These are phyloP conservation scores for Neomicropteryx cornuta DNA, from an alignment of 1,140 invertebrate genomes.

Conservation along the genomic window DNA sequence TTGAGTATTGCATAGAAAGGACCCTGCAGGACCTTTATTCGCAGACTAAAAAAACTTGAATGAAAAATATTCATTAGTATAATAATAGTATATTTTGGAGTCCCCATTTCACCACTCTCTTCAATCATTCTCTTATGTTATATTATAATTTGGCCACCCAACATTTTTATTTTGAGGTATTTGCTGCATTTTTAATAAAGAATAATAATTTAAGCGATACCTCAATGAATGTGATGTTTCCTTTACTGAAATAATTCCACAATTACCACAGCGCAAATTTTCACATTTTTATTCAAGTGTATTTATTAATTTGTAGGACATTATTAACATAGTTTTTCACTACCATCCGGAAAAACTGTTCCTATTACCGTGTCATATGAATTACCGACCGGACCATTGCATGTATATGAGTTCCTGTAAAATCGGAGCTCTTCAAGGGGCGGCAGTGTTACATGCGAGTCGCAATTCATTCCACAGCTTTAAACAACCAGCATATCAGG, in stretches of 20 bases:
- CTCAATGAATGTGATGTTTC: not conserved
- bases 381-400: conserved; percentile 90
- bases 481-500: conserved; percentile 79
- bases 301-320: conserved; percentile 50
- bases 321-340: conserved; percentile 93
- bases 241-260: not conserved
- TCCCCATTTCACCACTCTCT: no score
- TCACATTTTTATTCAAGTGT: not conserved
- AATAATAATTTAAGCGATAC: not conserved
- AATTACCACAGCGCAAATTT: not conserved
- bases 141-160: no score
- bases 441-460: conserved; percentile 81
- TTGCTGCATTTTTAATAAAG: conserved; percentile 4
- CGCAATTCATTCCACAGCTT: conserved; percentile 70
- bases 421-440: conserved; percentile 62
- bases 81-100: no score
- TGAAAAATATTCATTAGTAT: no score
- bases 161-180: not conserved
- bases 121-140: no score
- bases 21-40: no score
- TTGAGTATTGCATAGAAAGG: no score
- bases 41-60: no score
- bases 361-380: conserved; percentile 77
- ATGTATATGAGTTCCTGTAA: conserved; percentile 85
- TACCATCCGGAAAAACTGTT: conserved; percentile 76